Conservation (phyloP, 2,888 invertebrate species). For the Ichneumoninae sp. region DNA sequence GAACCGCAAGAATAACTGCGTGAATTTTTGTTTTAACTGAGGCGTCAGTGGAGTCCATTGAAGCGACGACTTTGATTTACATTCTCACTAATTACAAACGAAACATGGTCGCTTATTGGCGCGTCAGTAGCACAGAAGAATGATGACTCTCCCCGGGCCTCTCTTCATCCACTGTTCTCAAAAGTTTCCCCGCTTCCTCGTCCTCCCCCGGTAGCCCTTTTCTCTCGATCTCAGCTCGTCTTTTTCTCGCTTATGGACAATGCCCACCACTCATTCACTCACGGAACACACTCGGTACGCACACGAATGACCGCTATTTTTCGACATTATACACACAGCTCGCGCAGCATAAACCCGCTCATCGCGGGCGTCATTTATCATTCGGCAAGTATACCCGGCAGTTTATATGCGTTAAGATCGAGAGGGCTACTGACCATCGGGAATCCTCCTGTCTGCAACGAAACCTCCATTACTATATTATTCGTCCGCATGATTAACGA, state of each 20-base stretch:
- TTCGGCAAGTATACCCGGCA: conserved; percentile 71
- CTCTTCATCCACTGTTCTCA: conserved; percentile 42
- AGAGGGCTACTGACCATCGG: conserved; percentile 56
- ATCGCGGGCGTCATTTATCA: conserved; percentile 74
- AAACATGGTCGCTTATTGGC: conserved; percentile 81
- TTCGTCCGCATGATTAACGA: conserved; percentile 50
- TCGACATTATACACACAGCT: conserved; percentile 21
- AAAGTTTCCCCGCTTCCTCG: conserved; percentile 53
- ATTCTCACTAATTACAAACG: conserved; percentile 83
- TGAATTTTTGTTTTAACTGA: conserved; percentile 41
- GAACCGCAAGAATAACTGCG: conserved; percentile 40
- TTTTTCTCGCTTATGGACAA: conserved; percentile 57
- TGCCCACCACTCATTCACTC: conserved; percentile 60
- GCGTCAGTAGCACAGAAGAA: conserved; percentile 79
- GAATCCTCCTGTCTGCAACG: conserved; percentile 16
- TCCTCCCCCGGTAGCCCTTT: conserved; percentile 12
- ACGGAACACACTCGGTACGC: conserved; percentile 5
- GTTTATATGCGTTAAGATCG: conserved; percentile 76
- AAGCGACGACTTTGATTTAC: conserved; percentile 80
- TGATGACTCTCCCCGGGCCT: conserved; percentile 70
- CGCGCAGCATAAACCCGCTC: conserved; percentile 14
- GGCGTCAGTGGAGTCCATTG: conserved; percentile 54
- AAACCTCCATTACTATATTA: conserved; percentile 34
- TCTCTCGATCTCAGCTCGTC: not conserved
- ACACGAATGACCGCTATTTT: conserved; percentile 58